A percentile compares a stretch with the other conserved stretches of the same genome.
phyloP scores from a whole-genome alignment of 2,888 invertebrate species.

The Lissocephala sabroskyi region DNA sequence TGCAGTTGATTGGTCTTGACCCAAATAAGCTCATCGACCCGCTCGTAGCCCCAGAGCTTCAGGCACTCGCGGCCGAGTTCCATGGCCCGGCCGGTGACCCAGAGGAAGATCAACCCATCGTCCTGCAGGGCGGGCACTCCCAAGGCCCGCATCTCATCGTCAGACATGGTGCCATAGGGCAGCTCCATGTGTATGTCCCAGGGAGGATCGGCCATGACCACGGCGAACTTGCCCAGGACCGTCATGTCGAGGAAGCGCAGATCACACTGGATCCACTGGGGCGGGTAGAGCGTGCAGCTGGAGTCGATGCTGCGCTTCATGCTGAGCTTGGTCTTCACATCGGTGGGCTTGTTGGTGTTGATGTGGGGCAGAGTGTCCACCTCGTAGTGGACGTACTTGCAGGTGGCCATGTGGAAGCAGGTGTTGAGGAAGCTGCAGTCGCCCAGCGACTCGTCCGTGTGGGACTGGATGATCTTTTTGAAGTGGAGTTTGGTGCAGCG shows the following conservation, averaged over 20 bases:
- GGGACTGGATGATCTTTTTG: constrained; percentile 95
- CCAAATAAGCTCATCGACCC: constrained; percentile 98
- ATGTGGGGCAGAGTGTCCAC: constrained; percentile 81
- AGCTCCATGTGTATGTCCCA: constrained; percentile 99
- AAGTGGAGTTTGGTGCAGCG: constrained; percentile 94
- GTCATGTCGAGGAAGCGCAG: constrained; percentile 77
- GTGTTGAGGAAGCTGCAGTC: constrained; percentile 99
- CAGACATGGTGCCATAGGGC: constrained; percentile 97
- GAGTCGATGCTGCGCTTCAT: constrained; percentile 69
- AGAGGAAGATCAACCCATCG: constrained; percentile 95
- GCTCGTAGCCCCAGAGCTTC: constrained; percentile 96
- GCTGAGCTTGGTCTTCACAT: constrained; percentile 69
- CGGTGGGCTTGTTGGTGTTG: constrained; percentile 69
- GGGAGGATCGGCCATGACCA: constrained; percentile 99
- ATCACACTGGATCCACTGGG: constrained; percentile 98
- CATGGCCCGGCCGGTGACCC: constrained; percentile 92
- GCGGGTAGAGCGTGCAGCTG: constrained; percentile 83
- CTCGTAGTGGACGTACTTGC: constrained; percentile 98
- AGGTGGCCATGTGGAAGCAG: constrained; percentile 99
- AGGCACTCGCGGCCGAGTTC: constrained; percentile 96
- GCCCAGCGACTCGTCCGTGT: constrained; percentile 95
- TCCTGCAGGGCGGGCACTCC: constrained; percentile 96
- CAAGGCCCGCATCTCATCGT: constrained; percentile 97
- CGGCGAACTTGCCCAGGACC: constrained; percentile 90
- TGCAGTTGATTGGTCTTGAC: constrained; percentile 99